phyloP scores from a whole-genome alignment of 2,888 invertebrate genomes.

The Sarcophaga rosellei region DNA sequence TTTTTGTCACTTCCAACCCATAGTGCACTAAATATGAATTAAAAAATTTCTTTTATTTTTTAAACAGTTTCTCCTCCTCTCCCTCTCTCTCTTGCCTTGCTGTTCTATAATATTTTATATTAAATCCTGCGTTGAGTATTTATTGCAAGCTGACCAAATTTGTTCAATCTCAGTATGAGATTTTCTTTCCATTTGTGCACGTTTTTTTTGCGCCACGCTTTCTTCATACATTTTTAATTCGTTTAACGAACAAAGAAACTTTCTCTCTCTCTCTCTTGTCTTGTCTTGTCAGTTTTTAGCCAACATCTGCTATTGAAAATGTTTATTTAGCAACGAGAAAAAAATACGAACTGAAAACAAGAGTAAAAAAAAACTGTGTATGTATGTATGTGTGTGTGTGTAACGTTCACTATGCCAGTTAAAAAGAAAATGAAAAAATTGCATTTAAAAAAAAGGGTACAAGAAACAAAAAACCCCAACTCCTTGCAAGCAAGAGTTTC shows the following conservation, averaged over 20 bases:
- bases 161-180: conserved; percentile 51
- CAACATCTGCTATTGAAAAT: conserved; percentile 55
- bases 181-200: not conserved
- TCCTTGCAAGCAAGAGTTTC: not conserved
- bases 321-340: conserved; percentile 26
- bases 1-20: not conserved
- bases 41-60: not conserved
- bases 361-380: no score
- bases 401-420: no score
- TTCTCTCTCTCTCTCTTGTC: no score
- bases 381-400: no score
- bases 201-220: not conserved
- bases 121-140: conserved; percentile 43
- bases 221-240: conserved; percentile 44
- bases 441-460: no score
- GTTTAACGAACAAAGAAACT: conserved; percentile 17
- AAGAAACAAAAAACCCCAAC: conserved; percentile 8
- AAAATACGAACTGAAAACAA: no score
- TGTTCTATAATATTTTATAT: not conserved
- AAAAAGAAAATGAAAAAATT: no score
- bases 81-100: not conserved
- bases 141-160: conserved; percentile 58
- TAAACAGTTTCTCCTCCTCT: no score
- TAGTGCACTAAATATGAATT: not conserved
- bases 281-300: conserved; percentile 21